Evolutionary conservation across 2,797 vertebrate genomes (phyloP).

Genomic region (Cryptoprocta ferox): DNA sequence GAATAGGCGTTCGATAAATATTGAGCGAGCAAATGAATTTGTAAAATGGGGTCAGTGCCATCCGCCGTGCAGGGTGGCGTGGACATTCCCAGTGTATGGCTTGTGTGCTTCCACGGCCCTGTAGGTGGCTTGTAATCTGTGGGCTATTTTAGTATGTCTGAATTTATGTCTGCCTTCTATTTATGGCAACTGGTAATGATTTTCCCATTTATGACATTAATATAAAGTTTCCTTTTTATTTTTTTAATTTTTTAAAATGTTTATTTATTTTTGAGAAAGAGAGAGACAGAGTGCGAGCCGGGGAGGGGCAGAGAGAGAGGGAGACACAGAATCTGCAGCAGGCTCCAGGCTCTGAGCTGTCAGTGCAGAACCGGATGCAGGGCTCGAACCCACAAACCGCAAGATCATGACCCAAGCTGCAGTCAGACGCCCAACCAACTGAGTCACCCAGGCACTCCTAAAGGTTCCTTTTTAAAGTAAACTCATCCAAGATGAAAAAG

Average conservation of each 20-base stretch:
- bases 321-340: too few relatives aligned
- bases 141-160: background rate
- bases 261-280: too few relatives aligned
- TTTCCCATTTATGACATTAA: conserved; percentile 39
- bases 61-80: background rate
- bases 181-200: background rate
- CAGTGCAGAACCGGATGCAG: too few relatives aligned
- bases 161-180: conserved; percentile 16
- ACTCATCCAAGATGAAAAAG: conserved; percentile 29
- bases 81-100: background rate
- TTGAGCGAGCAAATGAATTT: background rate
- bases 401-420: too few relatives aligned
- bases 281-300: too few relatives aligned
- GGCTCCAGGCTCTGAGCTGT: too few relatives aligned
- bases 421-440: too few relatives aligned
- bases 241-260: too few relatives aligned
- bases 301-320: too few relatives aligned
- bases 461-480: conserved; percentile 44
- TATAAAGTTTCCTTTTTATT: background rate
- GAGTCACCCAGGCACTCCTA: background rate
- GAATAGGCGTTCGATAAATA: background rate
- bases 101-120: background rate
- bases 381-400: too few relatives aligned
- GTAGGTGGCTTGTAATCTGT: background rate
- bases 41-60: background rate